Base-by-base conservation (phyloP, 2,797 vertebrate genomes). In the Parauchenoglanis ngamensis region DNA sequence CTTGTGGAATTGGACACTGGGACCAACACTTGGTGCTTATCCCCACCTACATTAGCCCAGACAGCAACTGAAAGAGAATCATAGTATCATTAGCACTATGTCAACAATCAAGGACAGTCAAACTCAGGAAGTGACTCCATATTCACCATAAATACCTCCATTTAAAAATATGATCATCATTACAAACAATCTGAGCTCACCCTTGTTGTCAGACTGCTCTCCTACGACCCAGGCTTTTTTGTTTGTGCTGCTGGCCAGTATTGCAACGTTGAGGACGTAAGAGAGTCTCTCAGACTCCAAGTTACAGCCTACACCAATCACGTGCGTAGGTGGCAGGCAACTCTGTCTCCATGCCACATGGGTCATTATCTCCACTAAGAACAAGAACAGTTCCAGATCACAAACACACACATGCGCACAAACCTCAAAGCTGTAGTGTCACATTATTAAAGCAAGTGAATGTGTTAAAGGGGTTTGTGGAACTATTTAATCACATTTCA, bases 261-360 rank as follows among this genome's bases (percentile, higher is more conserved):
- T 93, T 86, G 96, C 91, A 13, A 97, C 95, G 85, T 94, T 92
- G 90, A 99, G 91, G 85, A 96, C 86, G 76, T 96, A 95, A 40
- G 95, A 95, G 40, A 99, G 96, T 77, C 98, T 96, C 92, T 96
- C 95, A 0, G 98, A 97, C 90, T 99, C 97, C 90, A 99, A 95
- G 91, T 98, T 99, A 91, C 97, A 97, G n/a, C 98, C 98, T 10
- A 95, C 96, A 87, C 98, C 98, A 2, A 99, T 95, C 90, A 99
- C 98, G 81, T 90, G 96, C 3, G 93, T 95, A 44, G 95, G 94
- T 83, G 97, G 96, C 90, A 99, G 95, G 0, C 95, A 92, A 11
- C 98, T 99, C 93, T 98, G 96, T 89, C 97, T 97, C 98, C 98
- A 99, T 0, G 97, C 97, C 6, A 97, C 96, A 0, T 97, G 98